Percentiles rank a stretch among this genome's conserved stretches.
Evolutionary conservation across 2,888 invertebrate species (phyloP).

Genomic region (Rhagonycha lutea): DNA sequence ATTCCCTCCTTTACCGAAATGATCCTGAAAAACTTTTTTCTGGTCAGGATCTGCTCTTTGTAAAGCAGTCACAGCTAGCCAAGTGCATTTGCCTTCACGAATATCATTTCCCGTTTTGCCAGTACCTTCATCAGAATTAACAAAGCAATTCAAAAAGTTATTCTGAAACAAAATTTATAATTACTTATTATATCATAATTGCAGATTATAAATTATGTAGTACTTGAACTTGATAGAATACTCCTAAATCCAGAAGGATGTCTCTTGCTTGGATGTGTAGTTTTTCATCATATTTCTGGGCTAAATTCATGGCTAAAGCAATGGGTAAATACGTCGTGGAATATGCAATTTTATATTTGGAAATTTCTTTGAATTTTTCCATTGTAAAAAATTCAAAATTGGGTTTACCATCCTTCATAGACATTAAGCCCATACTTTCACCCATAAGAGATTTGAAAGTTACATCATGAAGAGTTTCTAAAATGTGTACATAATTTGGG

Average conservation of each 20-base stretch:
- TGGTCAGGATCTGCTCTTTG: conserved; percentile 76
- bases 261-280: conserved; percentile 70
- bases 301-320: neutral
- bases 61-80: conserved; percentile 89
- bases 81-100: conserved; percentile 93
- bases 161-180: conserved; percentile 61
- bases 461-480: neutral
- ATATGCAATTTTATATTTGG: neutral
- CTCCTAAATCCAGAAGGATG: conserved; percentile 89
- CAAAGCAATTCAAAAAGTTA: conserved; percentile 90
- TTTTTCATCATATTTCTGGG: neutral
- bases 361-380: neutral
- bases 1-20: conserved; percentile 75
- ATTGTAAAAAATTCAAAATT: neutral
- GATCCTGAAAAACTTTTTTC: conserved; percentile 71
- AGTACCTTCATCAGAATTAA: conserved; percentile 76
- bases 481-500: neutral
- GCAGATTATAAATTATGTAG: conserved; percentile 8
- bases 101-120: conserved; percentile 94
- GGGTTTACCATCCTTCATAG: neutral
- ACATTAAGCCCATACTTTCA: neutral
- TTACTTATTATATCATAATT: neutral
- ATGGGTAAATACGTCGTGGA: neutral
- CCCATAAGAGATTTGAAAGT: neutral
- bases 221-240: conserved; percentile 93